These are phyloP conservation scores for Meganola albula DNA, from an alignment of 2,888 invertebrate genomes.

Conservation along the genomic window DNA sequence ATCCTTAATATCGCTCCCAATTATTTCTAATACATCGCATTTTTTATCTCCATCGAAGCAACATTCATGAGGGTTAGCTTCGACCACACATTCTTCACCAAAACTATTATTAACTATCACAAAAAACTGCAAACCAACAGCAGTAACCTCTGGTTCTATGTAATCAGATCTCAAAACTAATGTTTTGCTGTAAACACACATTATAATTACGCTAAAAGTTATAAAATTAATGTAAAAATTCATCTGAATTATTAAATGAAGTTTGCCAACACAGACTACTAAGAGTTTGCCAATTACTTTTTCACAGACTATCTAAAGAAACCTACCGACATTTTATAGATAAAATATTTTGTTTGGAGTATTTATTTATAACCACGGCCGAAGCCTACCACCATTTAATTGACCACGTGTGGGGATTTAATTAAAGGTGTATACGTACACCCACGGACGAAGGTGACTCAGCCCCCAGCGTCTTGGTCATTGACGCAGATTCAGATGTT, in stretches of 20 bases:
- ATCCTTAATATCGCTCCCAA: conserved; percentile 40
- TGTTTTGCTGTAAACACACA: conserved; percentile 25
- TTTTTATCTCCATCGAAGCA: conserved; percentile 39
- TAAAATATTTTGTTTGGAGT: too few relatives aligned
- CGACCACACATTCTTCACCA: conserved; percentile 37
- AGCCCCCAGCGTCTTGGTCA: too few relatives aligned
- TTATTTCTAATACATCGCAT: conserved; percentile 44
- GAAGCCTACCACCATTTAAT: too few relatives aligned
- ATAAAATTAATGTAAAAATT: conserved; percentile 49
- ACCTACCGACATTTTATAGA: too few relatives aligned
- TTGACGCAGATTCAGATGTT: too few relatives aligned
- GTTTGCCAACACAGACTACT: too few relatives aligned
- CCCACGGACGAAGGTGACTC: too few relatives aligned
- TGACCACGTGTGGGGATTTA: too few relatives aligned
- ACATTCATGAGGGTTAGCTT: conserved; percentile 48
- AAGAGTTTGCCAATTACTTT: too few relatives aligned
- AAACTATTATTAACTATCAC: conserved; percentile 47
- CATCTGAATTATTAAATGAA: conserved; percentile 49
- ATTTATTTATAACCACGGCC: too few relatives aligned
- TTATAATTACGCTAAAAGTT: conserved; percentile 37
- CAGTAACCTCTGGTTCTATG: conserved; percentile 26
- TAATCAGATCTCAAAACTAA: conserved; percentile 34
- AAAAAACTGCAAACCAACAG: conserved; percentile 44
- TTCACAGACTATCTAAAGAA: too few relatives aligned
- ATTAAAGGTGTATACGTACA: too few relatives aligned